Base-by-base conservation (phyloP, 2,113 vertebrate genomes). In the Oxyura jamaicensis region DNA sequence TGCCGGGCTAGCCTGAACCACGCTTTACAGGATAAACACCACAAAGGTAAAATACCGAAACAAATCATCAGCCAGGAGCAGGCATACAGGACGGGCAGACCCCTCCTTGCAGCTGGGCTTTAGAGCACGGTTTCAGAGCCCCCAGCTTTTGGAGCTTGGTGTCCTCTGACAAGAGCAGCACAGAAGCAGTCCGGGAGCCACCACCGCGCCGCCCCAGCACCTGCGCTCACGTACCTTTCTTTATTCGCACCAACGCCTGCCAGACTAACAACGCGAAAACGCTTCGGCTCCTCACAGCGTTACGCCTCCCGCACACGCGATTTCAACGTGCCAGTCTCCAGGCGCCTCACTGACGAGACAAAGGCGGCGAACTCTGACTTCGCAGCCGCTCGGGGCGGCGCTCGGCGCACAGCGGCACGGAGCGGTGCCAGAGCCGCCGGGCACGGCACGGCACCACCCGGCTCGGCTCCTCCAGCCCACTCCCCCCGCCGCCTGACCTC, bases 301-400 rank as follows among this genome's bases (percentile, higher is more conserved):
- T 44, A n/a, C 22, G 52, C 68, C 23, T 46, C 6, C 3, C 44
- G 52, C 68, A 48, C 2, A 39, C 6, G 20, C 13, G 17, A 22
- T 0, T 0, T 39, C 13, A 91, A 78, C 10, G 59, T 39, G 11
- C 41, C 44, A 20, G 42, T 69, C 29, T 81, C 20, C 20, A 59
- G 0, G 26, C 2, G 41, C 7, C 31, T 36, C 13, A 2, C 19
- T 22, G 31, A 48, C 7, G n/a, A 83, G 74, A 23, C 4, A 56
- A 63, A 44, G 20, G 25, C 0, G 1, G 82, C 41, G 41, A 44
- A 58, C 1, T 2, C 3, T 26, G 36, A 66, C 50, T 3, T 12
- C 1, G 29, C 18, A 33, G 41, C 48, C 33, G 12, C 60, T 35
- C 14, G 10, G 13, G 21, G 65, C 18, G 18, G 35, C 35, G 46